phyloP scores from a whole-genome alignment of 1,140 invertebrate genomes.

The Oryctes rhinoceros region DNA sequence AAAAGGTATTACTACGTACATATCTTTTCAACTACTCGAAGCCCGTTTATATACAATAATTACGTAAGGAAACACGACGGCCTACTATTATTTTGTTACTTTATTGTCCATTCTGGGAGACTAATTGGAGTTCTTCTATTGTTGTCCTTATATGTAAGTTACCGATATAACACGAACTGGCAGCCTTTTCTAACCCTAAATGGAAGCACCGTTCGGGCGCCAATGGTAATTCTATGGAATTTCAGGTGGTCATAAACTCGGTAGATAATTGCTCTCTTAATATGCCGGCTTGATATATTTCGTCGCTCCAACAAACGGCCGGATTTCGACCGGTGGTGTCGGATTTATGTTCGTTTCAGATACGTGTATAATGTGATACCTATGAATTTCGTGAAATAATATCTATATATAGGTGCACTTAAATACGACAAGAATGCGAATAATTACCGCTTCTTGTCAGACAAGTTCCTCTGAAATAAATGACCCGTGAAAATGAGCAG shows the following conservation, averaged over 20 bases:
- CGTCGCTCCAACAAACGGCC: background rate
- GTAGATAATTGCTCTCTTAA: slow-evolving; percentile 32
- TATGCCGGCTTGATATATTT: slow-evolving; percentile 18
- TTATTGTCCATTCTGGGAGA: slow-evolving; percentile 26
- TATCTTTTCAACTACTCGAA: background rate
- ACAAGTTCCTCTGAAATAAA: too few species aligned
- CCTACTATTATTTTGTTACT: slow-evolving; percentile 31
- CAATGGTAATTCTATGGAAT: slow-evolving; percentile 35
- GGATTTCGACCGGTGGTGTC: background rate
- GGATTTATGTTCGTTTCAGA: slow-evolving; percentile 1
- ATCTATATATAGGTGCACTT: too few species aligned
- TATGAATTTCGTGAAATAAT: too few species aligned
- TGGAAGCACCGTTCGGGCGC: slow-evolving; percentile 25
- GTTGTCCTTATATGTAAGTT: slow-evolving; percentile 34
- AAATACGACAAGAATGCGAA: background rate
- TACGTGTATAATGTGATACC: background rate
- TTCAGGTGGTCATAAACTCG: slow-evolving; percentile 31
- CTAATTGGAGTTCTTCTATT: slow-evolving; percentile 37
- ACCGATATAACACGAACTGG: slow-evolving; percentile 23
- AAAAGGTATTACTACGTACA: background rate
- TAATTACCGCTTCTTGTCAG: background rate
- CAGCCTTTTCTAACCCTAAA: slow-evolving; percentile 32
- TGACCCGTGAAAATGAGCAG: too few species aligned
- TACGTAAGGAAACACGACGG: slow-evolving; percentile 12
- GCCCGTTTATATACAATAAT: background rate